Evolutionary conservation across 2,113 vertebrate species (phyloP).

Genomic region (Dicrurus megarhynchus): DNA sequence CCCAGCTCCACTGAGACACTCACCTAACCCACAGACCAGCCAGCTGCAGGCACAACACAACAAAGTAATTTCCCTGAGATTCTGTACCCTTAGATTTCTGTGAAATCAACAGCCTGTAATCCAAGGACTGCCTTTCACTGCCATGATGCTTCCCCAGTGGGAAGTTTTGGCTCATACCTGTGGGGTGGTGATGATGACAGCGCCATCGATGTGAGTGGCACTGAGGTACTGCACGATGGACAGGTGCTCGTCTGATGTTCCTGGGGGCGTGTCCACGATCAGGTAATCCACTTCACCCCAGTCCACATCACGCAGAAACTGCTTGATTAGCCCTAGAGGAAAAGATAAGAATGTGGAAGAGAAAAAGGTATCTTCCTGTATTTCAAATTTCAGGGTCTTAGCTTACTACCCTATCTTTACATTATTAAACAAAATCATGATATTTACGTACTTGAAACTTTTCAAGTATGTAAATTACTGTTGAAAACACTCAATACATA

Average conservation of each 20-base stretch:
- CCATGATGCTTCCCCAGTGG: background rate
- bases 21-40: background rate
- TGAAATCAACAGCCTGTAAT: background rate
- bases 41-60: background rate
- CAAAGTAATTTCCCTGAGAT: background rate
- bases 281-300: constrained; percentile 96
- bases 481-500: constrained; percentile 30
- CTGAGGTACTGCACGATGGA: constrained; percentile 91
- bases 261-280: constrained; percentile 91
- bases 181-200: constrained; percentile 90
- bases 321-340: constrained; percentile 91
- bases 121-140: background rate
- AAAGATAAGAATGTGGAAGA: background rate
- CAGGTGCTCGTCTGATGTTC: constrained; percentile 93
- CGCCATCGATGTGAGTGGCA: constrained; percentile 80
- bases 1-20: background rate
- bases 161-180: constrained; percentile 76
- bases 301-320: constrained; percentile 95
- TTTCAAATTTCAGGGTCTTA: background rate
- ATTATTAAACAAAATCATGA: background rate
- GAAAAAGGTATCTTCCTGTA: background rate
- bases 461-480: background rate
- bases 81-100: background rate
- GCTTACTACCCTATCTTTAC: background rate
- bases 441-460: background rate